These are phyloP conservation scores for Phyllotreta striolata DNA, from an alignment of 2,888 invertebrate genomes.

Conservation along the genomic window DNA sequence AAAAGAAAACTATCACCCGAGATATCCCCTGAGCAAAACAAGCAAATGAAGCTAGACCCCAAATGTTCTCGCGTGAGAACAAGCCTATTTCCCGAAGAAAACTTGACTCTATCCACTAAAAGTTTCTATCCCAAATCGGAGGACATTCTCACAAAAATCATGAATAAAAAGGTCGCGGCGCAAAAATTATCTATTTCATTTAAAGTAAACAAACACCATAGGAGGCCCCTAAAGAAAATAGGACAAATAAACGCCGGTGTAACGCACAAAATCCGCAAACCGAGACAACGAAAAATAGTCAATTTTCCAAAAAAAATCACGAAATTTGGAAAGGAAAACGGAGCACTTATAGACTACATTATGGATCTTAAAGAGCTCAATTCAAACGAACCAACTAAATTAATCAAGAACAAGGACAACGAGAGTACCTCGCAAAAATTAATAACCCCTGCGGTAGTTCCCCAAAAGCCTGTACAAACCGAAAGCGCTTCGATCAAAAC, in stretches of 20 bases:
- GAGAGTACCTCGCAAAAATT: constrained; percentile 30
- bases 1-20: constrained; percentile 43
- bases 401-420: constrained; percentile 40
- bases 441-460: constrained; percentile 15
- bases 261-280: constrained; percentile 69
- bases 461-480: constrained; percentile 27
- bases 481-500: constrained; percentile 34
- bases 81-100: constrained; percentile 55
- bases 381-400: constrained; percentile 25
- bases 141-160: constrained; percentile 38
- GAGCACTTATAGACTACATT: constrained; percentile 47
- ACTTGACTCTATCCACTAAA: constrained; percentile 63
- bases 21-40: constrained; percentile 41
- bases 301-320: constrained; percentile 49
- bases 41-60: constrained; percentile 41
- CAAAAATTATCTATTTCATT: constrained; percentile 23
- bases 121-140: constrained; percentile 66
- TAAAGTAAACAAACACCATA: constrained; percentile 27
- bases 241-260: constrained; percentile 75
- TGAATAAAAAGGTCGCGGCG: constrained; percentile 17
- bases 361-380: constrained; percentile 43
- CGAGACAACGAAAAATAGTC: constrained; percentile 61
- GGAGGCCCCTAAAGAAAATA: constrained; percentile 27
- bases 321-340: constrained; percentile 48
- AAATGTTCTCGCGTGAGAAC: constrained; percentile 58